These are phyloP conservation scores for Falco naumanni DNA, from an alignment of 2,797 vertebrate species.

Conservation along the genomic window DNA sequence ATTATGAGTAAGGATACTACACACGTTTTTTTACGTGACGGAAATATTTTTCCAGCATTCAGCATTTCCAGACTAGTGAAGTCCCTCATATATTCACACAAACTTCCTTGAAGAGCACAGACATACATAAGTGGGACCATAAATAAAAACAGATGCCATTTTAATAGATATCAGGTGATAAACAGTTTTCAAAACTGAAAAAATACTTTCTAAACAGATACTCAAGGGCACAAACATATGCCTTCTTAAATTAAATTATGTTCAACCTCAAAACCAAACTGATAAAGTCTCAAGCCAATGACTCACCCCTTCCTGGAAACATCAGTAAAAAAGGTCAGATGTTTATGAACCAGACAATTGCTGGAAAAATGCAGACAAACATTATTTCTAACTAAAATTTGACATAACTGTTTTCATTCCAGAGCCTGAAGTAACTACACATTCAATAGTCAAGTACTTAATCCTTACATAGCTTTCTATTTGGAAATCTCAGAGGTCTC, in stretches of 20 bases:
- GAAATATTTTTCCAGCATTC: background rate
- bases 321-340: constrained; percentile 44
- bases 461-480: background rate
- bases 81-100: background rate
- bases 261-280: background rate
- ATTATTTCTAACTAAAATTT: background rate
- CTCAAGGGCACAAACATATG: background rate
- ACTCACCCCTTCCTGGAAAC: constrained; percentile 62
- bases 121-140: background rate
- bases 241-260: background rate
- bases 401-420: background rate
- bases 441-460: background rate
- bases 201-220: background rate
- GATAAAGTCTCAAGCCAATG: constrained; percentile 34
- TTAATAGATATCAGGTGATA: background rate
- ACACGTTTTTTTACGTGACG: background rate
- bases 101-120: background rate
- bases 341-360: constrained; percentile 55
- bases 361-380: constrained; percentile 53
- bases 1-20: background rate
- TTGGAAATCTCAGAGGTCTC: background rate
- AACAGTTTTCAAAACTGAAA: background rate
- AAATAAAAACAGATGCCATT: background rate
- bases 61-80: background rate
- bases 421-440: background rate